Conservation (phyloP, 2,888 invertebrate species). For the Heliothis peltigera region DNA sequence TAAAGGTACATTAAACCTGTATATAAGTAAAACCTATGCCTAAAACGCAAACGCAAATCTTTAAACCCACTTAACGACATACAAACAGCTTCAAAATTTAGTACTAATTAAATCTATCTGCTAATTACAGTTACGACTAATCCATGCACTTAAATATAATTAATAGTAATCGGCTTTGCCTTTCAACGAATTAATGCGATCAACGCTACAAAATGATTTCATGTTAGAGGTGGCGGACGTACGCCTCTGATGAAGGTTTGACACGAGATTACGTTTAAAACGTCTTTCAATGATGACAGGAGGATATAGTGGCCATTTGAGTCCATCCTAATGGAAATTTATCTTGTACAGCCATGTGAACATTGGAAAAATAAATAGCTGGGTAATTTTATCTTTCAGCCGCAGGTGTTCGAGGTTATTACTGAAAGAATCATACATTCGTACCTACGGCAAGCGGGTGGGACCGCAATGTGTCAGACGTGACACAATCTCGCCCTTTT, state of each 20-base stretch:
- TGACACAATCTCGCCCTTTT: slow-evolving; percentile 30
- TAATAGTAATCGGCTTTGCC: slow-evolving; percentile 32
- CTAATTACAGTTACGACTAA: slow-evolving; percentile 33
- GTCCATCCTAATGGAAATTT: background rate
- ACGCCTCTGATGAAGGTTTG: slow-evolving; percentile 22
- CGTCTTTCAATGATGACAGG: slow-evolving; percentile 7
- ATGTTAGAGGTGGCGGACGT: slow-evolving; percentile 5
- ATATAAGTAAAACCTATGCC: background rate
- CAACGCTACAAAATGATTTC: slow-evolving; percentile 15
- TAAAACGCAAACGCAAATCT: background rate
- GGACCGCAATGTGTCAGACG: slow-evolving; percentile 23
- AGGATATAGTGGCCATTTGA: background rate
- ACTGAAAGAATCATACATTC: slow-evolving; percentile 11
- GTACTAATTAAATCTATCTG: slow-evolving; percentile 24
- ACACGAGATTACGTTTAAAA: slow-evolving; percentile 16
- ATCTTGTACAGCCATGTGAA: background rate
- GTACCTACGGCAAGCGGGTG: background rate
- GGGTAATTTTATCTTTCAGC: slow-evolving; percentile 1
- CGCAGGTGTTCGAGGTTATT: slow-evolving; percentile 16
- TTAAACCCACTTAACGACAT: background rate
- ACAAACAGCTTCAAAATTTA: slow-evolving; percentile 3
- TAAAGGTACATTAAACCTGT: background rate
- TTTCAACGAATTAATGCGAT: slow-evolving; percentile 29
- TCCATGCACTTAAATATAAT: slow-evolving; percentile 27
- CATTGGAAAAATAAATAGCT: background rate